Evolutionary conservation across 2,113 vertebrate species (phyloP).

Genomic region (Craseonycteris thonglongyai): DNA sequence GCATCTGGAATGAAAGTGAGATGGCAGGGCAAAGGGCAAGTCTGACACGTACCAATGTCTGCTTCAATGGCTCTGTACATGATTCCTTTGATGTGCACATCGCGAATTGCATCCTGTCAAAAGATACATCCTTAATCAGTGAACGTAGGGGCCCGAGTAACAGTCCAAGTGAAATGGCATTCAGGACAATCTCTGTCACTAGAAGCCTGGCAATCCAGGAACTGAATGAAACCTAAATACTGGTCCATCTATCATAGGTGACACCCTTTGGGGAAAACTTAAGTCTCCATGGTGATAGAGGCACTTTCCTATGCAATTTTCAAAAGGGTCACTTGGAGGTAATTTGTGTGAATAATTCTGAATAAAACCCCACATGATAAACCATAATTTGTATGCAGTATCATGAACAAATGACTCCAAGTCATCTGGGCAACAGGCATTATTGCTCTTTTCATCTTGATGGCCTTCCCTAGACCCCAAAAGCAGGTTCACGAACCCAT

Average conservation of each 20-base stretch:
- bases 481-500: background rate
- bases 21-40: background rate
- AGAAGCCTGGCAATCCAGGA: background rate
- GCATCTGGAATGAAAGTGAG: background rate
- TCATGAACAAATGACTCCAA: background rate
- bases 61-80: conserved; percentile 97
- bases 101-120: conserved; percentile 92
- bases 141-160: background rate
- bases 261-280: background rate
- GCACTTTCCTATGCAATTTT: background rate
- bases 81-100: conserved; percentile 96
- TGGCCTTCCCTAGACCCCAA: background rate
- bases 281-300: background rate
- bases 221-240: background rate
- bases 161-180: rapidly evolving
- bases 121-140: conserved; percentile 43
- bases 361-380: background rate
- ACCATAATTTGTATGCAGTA: background rate
- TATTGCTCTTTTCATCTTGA: background rate
- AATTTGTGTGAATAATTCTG: background rate
- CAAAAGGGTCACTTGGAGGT: background rate
- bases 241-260: background rate
- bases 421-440: background rate
- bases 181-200: rapidly evolving
- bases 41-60: conserved; percentile 87